Evolutionary conservation across 1,140 invertebrate species (phyloP).

Genomic region (Saxidomus purpurata): DNA sequence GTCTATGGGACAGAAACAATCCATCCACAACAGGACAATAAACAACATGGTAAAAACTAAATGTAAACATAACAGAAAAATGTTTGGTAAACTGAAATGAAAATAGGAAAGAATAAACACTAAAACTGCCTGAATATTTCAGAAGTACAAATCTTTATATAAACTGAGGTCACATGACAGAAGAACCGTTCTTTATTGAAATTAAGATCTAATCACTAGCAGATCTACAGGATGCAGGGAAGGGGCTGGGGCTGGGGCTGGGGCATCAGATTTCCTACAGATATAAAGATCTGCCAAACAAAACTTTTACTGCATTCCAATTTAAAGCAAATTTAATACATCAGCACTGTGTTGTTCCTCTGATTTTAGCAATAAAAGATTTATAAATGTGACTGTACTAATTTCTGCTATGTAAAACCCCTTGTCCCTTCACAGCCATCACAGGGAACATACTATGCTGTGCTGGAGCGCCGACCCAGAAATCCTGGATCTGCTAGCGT

Average conservation of each 20-base stretch:
- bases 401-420: too few relatives aligned
- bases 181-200: background rate
- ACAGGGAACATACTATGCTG: too few relatives aligned
- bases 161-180: conserved; percentile 9
- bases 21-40: background rate
- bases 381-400: too few relatives aligned
- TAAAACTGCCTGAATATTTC: background rate
- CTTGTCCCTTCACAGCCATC: too few relatives aligned
- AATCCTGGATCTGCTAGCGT: background rate
- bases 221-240: background rate
- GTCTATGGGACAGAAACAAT: background rate
- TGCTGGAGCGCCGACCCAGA: background rate
- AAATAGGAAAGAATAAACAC: background rate
- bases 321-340: too few relatives aligned
- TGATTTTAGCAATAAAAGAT: too few relatives aligned
- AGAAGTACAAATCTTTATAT: background rate
- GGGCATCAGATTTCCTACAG: too few relatives aligned
- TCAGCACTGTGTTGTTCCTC: too few relatives aligned
- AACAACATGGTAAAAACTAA: background rate
- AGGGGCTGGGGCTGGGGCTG: too few relatives aligned
- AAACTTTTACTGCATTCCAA: too few relatives aligned
- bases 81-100: background rate
- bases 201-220: background rate
- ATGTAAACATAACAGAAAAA: background rate
- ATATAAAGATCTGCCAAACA: too few relatives aligned